A percentile compares a stretch with the other conserved stretches of the same genome.
phyloP scores from a whole-genome alignment of 2,888 invertebrate genomes.

The Hypomecis atomaria region DNA sequence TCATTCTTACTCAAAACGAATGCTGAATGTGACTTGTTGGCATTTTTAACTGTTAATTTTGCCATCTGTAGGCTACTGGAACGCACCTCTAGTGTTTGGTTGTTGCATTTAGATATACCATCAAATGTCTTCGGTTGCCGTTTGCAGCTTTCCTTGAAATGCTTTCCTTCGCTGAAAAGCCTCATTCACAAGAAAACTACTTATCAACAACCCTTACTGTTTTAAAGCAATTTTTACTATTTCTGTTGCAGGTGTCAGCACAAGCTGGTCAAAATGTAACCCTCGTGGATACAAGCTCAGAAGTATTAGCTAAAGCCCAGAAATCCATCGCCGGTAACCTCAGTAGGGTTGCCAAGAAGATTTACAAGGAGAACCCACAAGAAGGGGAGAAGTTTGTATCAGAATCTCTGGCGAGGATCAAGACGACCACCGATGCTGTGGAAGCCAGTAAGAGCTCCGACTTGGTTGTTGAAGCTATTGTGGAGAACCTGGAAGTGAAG shows the following conservation, averaged over 20 bases:
- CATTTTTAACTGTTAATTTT: too few species aligned
- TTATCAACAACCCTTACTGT: too few species aligned
- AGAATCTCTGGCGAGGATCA: slow-evolving; percentile 85
- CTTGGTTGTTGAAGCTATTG: slow-evolving; percentile 93
- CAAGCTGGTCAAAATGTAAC: slow-evolving; percentile 93
- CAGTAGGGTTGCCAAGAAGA: slow-evolving; percentile 90
- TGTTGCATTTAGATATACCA: too few species aligned
- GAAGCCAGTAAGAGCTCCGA: slow-evolving; percentile 87
- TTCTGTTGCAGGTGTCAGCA: slow-evolving; percentile 88
- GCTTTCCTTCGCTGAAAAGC: too few species aligned
- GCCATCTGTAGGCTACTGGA: too few species aligned
- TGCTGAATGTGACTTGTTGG: too few species aligned
- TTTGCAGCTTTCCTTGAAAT: too few species aligned
- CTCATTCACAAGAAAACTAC: too few species aligned
- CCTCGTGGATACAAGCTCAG: slow-evolving; percentile 90
- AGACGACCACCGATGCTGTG: slow-evolving; percentile 84
- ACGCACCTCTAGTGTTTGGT: too few species aligned
- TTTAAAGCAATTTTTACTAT: background rate
- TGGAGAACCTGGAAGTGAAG: slow-evolving; percentile 92
- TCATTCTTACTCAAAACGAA: too few species aligned
- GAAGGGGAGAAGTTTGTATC: slow-evolving; percentile 88
- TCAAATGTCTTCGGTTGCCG: too few species aligned
- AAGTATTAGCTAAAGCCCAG: slow-evolving; percentile 89
- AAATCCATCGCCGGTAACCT: slow-evolving; percentile 89
- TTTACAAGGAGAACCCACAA: slow-evolving; percentile 87